Conservation (phyloP, 2,797 vertebrate genomes). For the Urocyon cinereoargenteus region DNA sequence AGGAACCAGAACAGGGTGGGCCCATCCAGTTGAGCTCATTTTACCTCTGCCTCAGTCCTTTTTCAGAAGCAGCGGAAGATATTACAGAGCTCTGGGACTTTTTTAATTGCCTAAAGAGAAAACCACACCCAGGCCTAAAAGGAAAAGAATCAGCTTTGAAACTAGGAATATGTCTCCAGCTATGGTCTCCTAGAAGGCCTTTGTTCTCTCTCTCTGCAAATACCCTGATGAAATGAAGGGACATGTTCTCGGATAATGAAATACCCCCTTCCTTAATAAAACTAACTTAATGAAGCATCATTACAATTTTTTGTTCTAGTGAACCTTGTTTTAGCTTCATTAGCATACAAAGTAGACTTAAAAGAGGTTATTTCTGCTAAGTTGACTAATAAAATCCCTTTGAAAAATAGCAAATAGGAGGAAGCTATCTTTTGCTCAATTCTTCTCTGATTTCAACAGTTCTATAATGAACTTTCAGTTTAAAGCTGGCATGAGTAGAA, state of each 20-base stretch:
- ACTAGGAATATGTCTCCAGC: not conserved
- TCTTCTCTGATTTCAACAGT: not conserved
- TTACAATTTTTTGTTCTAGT: not conserved
- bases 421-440: not conserved
- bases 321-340: not conserved
- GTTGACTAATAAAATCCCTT: not conserved
- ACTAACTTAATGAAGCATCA: not conserved
- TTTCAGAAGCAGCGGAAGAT: not conserved
- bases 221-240: not conserved
- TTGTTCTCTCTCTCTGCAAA: not conserved
- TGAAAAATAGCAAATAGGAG: not conserved
- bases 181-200: not conserved
- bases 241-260: not conserved
- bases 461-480: not conserved
- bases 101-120: not conserved
- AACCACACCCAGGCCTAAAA: not conserved
- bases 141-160: not conserved
- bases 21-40: not conserved
- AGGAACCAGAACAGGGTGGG: not conserved
- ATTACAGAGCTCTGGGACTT: not conserved
- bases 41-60: not conserved
- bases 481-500: not conserved
- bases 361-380: not conserved
- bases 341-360: not conserved
- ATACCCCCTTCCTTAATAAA: slow-evolving; percentile 13